These are phyloP conservation scores for Falcaria lacertinaria DNA, from an alignment of 2,888 invertebrate species.

Conservation along the genomic window DNA sequence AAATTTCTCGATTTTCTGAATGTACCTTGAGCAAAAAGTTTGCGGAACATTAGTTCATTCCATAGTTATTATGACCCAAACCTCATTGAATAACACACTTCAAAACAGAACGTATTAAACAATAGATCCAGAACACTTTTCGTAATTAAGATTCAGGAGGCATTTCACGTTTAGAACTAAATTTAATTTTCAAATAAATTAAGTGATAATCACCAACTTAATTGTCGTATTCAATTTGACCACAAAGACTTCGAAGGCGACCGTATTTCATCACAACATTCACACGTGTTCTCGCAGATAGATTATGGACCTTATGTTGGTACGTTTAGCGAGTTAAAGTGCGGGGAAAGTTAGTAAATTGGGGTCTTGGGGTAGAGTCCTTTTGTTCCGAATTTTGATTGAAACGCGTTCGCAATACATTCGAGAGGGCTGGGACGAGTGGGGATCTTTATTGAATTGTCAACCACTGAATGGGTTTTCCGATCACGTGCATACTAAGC, in stretches of 20 bases:
- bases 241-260: neutral
- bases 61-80: too few species aligned
- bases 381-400: constrained; percentile 26
- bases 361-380: constrained; percentile 27
- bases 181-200: neutral
- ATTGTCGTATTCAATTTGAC: neutral
- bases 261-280: neutral
- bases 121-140: too few species aligned
- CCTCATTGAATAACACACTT: too few species aligned
- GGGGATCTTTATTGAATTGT: constrained; percentile 14
- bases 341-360: constrained; percentile 12
- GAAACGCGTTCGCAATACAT: constrained; percentile 27
- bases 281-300: neutral
- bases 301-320: neutral
- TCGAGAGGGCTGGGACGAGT: constrained; percentile 1
- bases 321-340: neutral
- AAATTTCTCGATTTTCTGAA: too few species aligned
- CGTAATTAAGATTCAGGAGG: too few species aligned
- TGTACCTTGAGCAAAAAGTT: too few species aligned
- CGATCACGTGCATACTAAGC: constrained; percentile 10
- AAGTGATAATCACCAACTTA: neutral
- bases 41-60: too few species aligned
- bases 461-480: constrained; percentile 26
- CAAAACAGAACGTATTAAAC: too few species aligned
- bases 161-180: too few species aligned